Conservation (phyloP, 1,140 invertebrate species). For the Drosophila asahinai region DNA sequence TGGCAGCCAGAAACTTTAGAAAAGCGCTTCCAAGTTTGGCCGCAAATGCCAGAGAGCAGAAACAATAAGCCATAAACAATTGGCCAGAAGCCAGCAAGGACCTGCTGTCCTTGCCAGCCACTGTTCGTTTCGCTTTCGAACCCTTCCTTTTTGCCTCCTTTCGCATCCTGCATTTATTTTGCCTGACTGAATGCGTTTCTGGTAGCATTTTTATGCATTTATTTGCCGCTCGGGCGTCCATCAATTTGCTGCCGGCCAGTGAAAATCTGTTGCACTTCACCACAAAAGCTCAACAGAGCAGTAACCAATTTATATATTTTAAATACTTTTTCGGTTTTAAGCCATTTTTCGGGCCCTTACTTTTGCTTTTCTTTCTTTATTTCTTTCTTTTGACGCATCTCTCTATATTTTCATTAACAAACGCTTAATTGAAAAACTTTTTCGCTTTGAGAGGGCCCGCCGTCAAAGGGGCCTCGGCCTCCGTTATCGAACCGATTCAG, state of each 20-base stretch:
- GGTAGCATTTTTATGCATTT: constrained; percentile 42
- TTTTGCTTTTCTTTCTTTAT: constrained; percentile 33
- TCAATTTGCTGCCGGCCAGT: constrained; percentile 55
- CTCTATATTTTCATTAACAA: constrained; percentile 70
- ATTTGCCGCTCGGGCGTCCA: constrained; percentile 43
- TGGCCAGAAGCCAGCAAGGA: constrained; percentile 48
- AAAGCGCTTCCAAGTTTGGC: constrained; percentile 33
- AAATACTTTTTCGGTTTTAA: constrained; percentile 57
- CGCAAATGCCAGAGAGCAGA: constrained; percentile 19
- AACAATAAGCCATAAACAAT: constrained; percentile 75
- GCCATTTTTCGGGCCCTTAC: constrained; percentile 27
- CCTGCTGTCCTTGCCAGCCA: constrained; percentile 32
- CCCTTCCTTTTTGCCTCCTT: constrained; percentile 12
- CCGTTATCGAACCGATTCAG: constrained; percentile 58
- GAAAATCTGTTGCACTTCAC: constrained; percentile 75
- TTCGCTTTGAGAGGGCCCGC: constrained; percentile 61
- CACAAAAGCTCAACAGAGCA: constrained; percentile 60
- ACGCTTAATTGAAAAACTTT: constrained; percentile 80
- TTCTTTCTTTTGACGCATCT: constrained; percentile 16
- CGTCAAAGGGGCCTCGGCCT: constrained; percentile 31
- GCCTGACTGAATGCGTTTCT: constrained; percentile 32
- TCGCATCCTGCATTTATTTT: constrained; percentile 41
- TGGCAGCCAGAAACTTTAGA: constrained; percentile 34
- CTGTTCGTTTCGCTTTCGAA: constrained; percentile 49
- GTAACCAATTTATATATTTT: constrained; percentile 68